These are phyloP conservation scores for Cheilosia variabilis DNA, from an alignment of 2,888 invertebrate species.

Conservation along the genomic window DNA sequence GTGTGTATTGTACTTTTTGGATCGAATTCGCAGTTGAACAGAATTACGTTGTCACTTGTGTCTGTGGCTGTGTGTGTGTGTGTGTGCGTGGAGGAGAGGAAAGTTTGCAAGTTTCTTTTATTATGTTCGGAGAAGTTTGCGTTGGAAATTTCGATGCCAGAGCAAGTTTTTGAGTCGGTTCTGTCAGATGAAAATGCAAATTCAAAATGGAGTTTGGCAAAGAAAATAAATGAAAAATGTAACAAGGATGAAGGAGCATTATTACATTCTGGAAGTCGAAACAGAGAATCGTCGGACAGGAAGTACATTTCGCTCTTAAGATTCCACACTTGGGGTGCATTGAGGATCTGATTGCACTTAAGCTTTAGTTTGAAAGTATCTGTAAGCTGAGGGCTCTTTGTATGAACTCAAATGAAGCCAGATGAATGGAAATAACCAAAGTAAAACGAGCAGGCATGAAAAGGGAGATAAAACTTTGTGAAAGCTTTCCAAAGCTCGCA, in stretches of 20 bases:
- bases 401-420: too few species aligned
- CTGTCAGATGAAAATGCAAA: constrained; percentile 14
- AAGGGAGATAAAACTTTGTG: too few species aligned
- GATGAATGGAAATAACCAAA: too few species aligned
- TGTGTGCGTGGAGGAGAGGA: background rate
- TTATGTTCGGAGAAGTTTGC: constrained; percentile 1
- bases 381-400: too few species aligned
- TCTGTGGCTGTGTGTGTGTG: background rate
- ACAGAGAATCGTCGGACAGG: too few species aligned
- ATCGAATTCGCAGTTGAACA: constrained; percentile 26
- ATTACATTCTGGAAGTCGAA: too few species aligned
- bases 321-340: too few species aligned
- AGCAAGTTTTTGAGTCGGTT: background rate
- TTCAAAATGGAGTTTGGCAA: background rate
- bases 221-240: background rate
- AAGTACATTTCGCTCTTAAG: too few species aligned
- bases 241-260: background rate
- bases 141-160: constrained; percentile 3
- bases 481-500: too few species aligned
- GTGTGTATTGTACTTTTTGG: constrained; percentile 32
- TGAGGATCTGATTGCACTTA: too few species aligned
- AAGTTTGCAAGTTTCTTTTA: background rate
- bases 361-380: too few species aligned
- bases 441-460: too few species aligned
- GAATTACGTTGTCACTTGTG: background rate